These are phyloP conservation scores for Melanotus villosus DNA, from an alignment of 2,888 invertebrate species.

Conservation along the genomic window DNA sequence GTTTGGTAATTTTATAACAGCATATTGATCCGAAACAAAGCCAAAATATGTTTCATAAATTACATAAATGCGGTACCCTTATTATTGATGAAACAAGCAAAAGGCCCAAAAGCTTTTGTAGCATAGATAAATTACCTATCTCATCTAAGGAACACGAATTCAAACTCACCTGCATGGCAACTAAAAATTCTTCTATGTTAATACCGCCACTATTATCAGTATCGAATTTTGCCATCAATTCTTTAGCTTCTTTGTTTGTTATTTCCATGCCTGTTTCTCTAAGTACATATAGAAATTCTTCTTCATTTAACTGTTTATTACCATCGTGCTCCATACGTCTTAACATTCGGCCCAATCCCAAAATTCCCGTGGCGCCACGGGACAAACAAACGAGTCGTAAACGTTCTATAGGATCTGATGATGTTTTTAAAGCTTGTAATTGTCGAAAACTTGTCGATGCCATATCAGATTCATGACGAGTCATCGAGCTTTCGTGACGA, in stretches of 20 bases:
- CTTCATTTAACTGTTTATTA: slow-evolving; percentile 82
- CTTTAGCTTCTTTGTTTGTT: slow-evolving; percentile 74
- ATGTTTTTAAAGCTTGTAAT: slow-evolving; percentile 63
- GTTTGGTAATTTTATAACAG: no score
- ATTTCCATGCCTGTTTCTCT: slow-evolving; percentile 82
- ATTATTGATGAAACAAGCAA: no score
- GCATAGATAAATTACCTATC: no score
- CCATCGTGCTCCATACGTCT: slow-evolving; percentile 94
- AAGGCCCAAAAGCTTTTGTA: no score
- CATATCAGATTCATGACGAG: slow-evolving; percentile 84
- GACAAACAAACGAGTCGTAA: slow-evolving; percentile 87
- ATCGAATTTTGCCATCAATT: slow-evolving; percentile 83
- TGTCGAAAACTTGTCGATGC: slow-evolving; percentile 82
- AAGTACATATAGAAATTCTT: slow-evolving; percentile 87
- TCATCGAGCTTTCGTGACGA: slow-evolving; percentile 81
- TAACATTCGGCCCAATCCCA: slow-evolving; percentile 90
- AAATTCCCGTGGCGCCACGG: slow-evolving; percentile 89
- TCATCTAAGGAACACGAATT: no score
- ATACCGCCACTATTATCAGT: slow-evolving; percentile 83
- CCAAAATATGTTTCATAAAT: no score
- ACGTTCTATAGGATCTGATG: slow-evolving; percentile 87
- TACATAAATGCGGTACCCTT: no score
- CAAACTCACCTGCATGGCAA: slow-evolving; percentile 84
- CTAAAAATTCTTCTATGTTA: slow-evolving; percentile 91
- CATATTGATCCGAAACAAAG: no score